Base-by-base conservation (phyloP, 2,797 vertebrate genomes). In the Enteromius mattozi region DNA sequence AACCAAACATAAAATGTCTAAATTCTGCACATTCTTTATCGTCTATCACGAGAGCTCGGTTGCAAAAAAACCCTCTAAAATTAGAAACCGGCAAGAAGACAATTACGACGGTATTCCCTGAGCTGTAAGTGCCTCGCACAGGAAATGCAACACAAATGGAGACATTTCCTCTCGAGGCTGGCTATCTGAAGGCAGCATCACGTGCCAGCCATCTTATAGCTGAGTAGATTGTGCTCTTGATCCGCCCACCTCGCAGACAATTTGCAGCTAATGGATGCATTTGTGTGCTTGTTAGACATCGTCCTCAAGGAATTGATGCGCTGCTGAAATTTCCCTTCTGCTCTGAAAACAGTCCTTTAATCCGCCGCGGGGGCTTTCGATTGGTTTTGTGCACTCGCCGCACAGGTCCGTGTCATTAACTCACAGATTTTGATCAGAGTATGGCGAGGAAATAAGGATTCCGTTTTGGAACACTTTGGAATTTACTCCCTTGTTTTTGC, bases 211-310 rank as follows among this genome's bases (percentile, higher is more conserved):
- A 84, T 87, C 86, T 82, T 86, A 70, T 54, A 78, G 65, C 37
- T 17, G 74, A 81, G 37, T 54, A 72, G 74, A 85, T 78, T 56
- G 76, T 75, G 5, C 47, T 80, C 47, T 42, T 69, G 30, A 69
- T 71, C 78, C 45, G 19, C 70, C 59, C 79, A 79, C 61, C 75
- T 75, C 45, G 16, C 71, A 27, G 51, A 76, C 75, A 71, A 35
- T 70, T 47, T 82, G 74, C 85, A 76, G 59, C 79, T 85, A 84
- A 84, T 85, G 61, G 80, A 66, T 82, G 80, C 63, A 82, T 87
- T 54, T 87, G 74, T 85, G 75, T 70, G 86, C 69, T 66, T 66
- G 66, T 82, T 77, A 61, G 74, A 54, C n/a, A 24, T 19, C 27
- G 27, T 81, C 59, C 65, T 59, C 27, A 21, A 81, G 86, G 83